Percentiles rank a stretch among this genome's conserved stretches.
Conservation (phyloP, 2,888 invertebrate species). For the Synergus gifuensis region DNA sequence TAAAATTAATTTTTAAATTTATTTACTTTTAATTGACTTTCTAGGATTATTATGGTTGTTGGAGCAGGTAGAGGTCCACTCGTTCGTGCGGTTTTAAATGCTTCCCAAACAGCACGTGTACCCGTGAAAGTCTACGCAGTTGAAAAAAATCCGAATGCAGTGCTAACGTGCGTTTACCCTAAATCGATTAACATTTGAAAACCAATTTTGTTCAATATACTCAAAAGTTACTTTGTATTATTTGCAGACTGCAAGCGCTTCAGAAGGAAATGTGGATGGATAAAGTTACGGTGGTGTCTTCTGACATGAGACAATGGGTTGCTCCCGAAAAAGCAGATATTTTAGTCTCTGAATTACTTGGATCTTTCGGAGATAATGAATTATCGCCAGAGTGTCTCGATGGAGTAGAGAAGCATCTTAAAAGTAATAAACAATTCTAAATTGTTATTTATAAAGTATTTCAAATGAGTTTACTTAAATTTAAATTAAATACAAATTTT, state of each 20-base stretch:
- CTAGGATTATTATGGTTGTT: slow-evolving; percentile 88
- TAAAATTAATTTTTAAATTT: slow-evolving; percentile 1
- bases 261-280: slow-evolving; percentile 89
- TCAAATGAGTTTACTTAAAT: not conserved
- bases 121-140: slow-evolving; percentile 94
- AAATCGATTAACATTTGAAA: not conserved
- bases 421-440: slow-evolving; percentile 77
- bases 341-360: slow-evolving; percentile 96
- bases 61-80: slow-evolving; percentile 98
- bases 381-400: slow-evolving; percentile 98
- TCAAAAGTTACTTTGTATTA: slow-evolving; percentile 2
- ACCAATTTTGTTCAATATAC: too few relatives aligned
- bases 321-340: slow-evolving; percentile 95
- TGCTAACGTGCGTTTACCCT: slow-evolving; percentile 82
- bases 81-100: slow-evolving; percentile 92
- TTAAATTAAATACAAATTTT: not conserved
- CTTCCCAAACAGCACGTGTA: slow-evolving; percentile 84
- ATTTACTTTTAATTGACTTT: slow-evolving; percentile 38
- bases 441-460: not conserved
- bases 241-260: slow-evolving; percentile 82
- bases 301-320: slow-evolving; percentile 91
- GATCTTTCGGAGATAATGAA: slow-evolving; percentile 99
- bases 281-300: slow-evolving; percentile 87
- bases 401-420: slow-evolving; percentile 92
- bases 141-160: slow-evolving; percentile 98